Evolutionary conservation across 2,113 vertebrate genomes (phyloP).

Genomic region (Urocynchramus pylzowi): DNA sequence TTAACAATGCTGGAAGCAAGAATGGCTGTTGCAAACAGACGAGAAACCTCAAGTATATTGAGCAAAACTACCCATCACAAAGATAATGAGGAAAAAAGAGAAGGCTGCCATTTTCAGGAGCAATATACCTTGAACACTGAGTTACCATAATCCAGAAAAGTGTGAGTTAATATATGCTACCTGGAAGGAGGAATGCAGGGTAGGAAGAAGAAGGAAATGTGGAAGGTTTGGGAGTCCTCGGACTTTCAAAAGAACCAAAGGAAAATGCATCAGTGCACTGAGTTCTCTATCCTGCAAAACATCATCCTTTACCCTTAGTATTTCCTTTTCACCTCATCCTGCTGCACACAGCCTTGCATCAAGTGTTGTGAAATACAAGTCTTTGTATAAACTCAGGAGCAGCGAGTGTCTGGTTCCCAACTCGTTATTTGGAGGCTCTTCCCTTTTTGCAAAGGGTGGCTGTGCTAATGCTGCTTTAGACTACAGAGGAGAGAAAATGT

Average conservation of each 20-base stretch:
- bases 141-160: neutral
- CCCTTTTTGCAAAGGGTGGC: neutral
- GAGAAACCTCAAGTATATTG: neutral
- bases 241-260: neutral
- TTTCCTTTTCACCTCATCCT: neutral
- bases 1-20: neutral
- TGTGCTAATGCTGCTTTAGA: neutral
- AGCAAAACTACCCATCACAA: neutral
- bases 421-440: neutral
- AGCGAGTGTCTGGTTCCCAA: neutral
- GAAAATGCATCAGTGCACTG: neutral
- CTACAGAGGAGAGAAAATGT: neutral
- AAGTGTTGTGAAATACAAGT: neutral
- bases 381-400: neutral
- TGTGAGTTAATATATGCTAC: neutral
- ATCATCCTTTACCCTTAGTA: neutral
- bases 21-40: neutral
- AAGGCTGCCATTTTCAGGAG: neutral
- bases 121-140: neutral
- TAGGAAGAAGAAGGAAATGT: neutral
- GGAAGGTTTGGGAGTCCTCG: neutral
- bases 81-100: neutral
- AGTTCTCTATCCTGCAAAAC: neutral
- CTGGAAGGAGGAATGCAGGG: neutral
- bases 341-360: neutral